Base-by-base conservation (phyloP, 2,797 vertebrate species). In the Anisognathus igniventris region DNA sequence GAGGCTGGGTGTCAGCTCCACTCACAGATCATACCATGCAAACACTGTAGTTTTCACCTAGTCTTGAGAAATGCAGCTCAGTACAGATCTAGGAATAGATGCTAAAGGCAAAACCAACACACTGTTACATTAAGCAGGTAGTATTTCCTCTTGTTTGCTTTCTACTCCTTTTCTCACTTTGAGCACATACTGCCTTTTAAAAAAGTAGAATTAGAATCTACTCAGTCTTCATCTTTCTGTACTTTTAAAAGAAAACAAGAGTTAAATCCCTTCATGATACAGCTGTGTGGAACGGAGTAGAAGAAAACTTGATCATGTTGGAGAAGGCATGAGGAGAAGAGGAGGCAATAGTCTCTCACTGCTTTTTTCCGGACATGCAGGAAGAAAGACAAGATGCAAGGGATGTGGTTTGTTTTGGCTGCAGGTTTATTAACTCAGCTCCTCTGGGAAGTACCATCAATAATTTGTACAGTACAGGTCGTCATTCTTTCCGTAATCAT, bases 331-430 rank as follows among this genome's bases (percentile, higher is more conserved):
- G 15, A 17, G 39, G 66, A 40, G 24, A 44, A 91, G 75, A 81
- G 57, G 12, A 91, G 56, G 76, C 33, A 65, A 71, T 16, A 64
- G 51, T 27, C 70, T 83, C 74, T 67, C 82, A 84, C 58, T 88
- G 73, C 2, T 2, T 92, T 93, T 51, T 82, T 95, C 92, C 2
- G 8, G 86, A 92, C 83, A 70, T 10, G 76, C 62, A 93, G 79
- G 62, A 90, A 95, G 79, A 88, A 88, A 94, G 94, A 93, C 66
- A 95, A 95, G 83, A 96, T 95, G 88, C 70, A 90, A 95, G 79
- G 90, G 90, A 92, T 95, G 94, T 94, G 93, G 92, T 92, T 95
- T 95, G 86, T 76, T 93, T 94, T 92, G 94, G 86, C 94, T 92
- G 79, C 83, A 94, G 94, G 80, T 88, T 95, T 96, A 96, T 95